A percentile compares a stretch with the other conserved stretches of the same genome.
Evolutionary conservation across 1,140 invertebrate species (phyloP).

Genomic region (Drosophila funebris): DNA sequence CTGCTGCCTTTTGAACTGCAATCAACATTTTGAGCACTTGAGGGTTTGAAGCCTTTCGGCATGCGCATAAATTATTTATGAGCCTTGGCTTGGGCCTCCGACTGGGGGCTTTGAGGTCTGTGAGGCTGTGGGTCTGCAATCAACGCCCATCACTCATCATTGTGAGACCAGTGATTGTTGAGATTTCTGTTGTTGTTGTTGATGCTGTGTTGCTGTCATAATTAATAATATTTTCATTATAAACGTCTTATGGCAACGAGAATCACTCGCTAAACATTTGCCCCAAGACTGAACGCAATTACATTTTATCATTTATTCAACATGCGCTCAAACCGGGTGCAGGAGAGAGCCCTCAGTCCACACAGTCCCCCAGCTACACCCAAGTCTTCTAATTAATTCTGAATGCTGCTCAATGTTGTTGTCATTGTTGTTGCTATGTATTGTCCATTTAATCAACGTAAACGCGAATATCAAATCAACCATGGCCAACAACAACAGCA

Average conservation of each 20-base stretch:
- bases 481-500: constrained; percentile 28
- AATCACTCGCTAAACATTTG: constrained; percentile 39
- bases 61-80: constrained; percentile 72
- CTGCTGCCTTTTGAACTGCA: constrained; percentile 72
- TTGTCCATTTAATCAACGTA: constrained; percentile 78
- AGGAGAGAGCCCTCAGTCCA: constrained; percentile 14
- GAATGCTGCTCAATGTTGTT: constrained; percentile 45
- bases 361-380: constrained; percentile 21
- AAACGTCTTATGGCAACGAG: constrained; percentile 70
- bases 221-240: constrained; percentile 83
- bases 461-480: constrained; percentile 80
- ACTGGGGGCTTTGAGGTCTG: neutral
- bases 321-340: constrained; percentile 59
- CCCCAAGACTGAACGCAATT: constrained; percentile 62
- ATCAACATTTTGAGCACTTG: constrained; percentile 53
- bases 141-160: constrained; percentile 67
- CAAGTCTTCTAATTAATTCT: constrained; percentile 76
- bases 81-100: constrained; percentile 8
- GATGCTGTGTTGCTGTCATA: constrained; percentile 58
- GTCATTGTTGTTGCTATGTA: constrained; percentile 50
- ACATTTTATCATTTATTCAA: constrained; percentile 82
- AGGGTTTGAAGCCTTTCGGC: constrained; percentile 65
- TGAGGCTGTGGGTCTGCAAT: constrained; percentile 40
- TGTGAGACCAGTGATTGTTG: constrained; percentile 34
- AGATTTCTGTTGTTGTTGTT: constrained; percentile 13